phyloP scores from a whole-genome alignment of 2,113 vertebrate genomes.

The Castor canadensis region DNA sequence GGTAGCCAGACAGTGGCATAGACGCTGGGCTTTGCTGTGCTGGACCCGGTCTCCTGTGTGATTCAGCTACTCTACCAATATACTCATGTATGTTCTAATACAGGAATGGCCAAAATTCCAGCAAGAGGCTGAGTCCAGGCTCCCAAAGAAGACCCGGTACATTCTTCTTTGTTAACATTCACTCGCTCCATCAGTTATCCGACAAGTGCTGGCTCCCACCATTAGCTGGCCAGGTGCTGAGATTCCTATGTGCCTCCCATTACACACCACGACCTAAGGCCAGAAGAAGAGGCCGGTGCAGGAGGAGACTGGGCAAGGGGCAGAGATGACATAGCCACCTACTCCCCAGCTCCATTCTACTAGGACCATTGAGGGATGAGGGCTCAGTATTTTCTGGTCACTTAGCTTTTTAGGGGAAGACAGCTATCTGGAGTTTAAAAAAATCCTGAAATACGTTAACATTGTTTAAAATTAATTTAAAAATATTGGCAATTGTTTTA shows the following conservation, averaged over 20 bases:
- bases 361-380: rapidly evolving
- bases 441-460: not conserved
- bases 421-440: not conserved
- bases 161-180: not conserved
- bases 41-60: not conserved
- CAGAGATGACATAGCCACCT: rapidly evolving
- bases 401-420: not conserved
- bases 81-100: rapidly evolving
- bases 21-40: rapidly evolving
- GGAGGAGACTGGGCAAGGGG: not conserved
- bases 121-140: not conserved
- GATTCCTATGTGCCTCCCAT: rapidly evolving
- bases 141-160: rapidly evolving
- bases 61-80: not conserved
- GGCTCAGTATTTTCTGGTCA: rapidly evolving
- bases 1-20: not conserved
- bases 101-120: not conserved
- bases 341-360: rapidly evolving
- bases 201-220: rapidly evolving
- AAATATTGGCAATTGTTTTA: not conserved
- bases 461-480: not conserved
- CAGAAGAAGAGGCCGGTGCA: rapidly evolving
- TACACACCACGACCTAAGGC: rapidly evolving
- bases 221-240: not conserved
- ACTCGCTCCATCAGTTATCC: too few relatives aligned